Base-by-base conservation (phyloP, 2,113 vertebrate species). In the Benitochromis conjunctus region DNA sequence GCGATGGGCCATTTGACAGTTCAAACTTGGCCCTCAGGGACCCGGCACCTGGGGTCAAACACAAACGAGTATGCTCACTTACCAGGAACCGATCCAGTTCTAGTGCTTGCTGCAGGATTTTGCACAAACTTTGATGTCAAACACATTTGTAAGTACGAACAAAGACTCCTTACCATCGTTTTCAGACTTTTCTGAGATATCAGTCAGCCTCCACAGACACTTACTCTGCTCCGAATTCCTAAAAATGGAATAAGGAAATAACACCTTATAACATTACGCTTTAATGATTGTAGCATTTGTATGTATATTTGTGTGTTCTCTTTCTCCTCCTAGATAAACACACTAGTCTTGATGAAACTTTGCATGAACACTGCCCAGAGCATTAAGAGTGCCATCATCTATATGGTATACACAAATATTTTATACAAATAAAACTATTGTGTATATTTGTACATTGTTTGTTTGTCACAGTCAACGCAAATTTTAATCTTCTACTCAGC, bases 161-260 rank as follows among this genome's bases (percentile, higher is more conserved):
- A 13, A n/a, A 29, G 7, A 74, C 5, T 54, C 6, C 21, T 95
- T 96, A 97, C 99, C 99, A 97, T 97, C 98, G 92, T 99, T 99
- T 89, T 99, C 98, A 90, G 98, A 98, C 91, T 98, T 99, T 86
- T 99, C 98, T 14, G 99, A 99, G 96, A 99, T 96, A 90, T 97
- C 97, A 29, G 93, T 97, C 89, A 99, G 94, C 95, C 98, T 99
- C 99, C 99, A 99, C 74, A 97, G 96, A 58, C 97, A 97, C 94
- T 99, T 99, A 94, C 96, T 98, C 94, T 99, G 98, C 56, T 99
- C 99, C 76, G 97, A 89, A 88, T 98, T 99, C 99, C 99, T 99
- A 77, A 43, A 93, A 88, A 4, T 9, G 87, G 31, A 80, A 89
- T 12, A 51, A 76, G 5, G 26, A 53, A 76, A n/a, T 48, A 18